Conservation (phyloP, 2,888 invertebrate genomes). For the Iphiclides podalirius region DNA sequence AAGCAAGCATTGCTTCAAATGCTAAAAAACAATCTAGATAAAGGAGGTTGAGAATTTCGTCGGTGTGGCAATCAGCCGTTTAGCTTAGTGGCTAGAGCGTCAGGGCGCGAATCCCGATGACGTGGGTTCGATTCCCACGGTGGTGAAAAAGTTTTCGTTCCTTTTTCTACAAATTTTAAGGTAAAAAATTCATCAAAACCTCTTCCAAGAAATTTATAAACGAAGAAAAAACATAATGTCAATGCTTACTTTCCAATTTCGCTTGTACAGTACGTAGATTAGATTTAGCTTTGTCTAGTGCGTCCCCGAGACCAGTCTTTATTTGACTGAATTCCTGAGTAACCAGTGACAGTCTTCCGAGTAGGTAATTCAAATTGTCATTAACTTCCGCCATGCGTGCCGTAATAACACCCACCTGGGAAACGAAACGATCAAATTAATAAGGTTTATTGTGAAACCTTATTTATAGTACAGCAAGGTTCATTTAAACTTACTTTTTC, state of each 20-base stretch:
- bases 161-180: too few relatives aligned
- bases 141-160: too few relatives aligned
- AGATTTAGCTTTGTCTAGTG: constrained; percentile 84
- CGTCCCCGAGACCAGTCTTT: constrained; percentile 86
- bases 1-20: too few relatives aligned
- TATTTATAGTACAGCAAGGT: constrained; percentile 18
- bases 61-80: too few relatives aligned
- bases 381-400: constrained; percentile 88
- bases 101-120: too few relatives aligned
- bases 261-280: constrained; percentile 82
- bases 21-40: too few relatives aligned
- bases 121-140: too few relatives aligned
- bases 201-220: too few relatives aligned
- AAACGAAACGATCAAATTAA: constrained; percentile 26
- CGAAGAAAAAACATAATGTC: too few relatives aligned
- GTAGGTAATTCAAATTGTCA: constrained; percentile 89
- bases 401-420: constrained; percentile 87
- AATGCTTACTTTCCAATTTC: constrained; percentile 41
- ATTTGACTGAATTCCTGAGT: constrained; percentile 92
- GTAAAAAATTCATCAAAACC: too few relatives aligned
- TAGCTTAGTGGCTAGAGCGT: too few relatives aligned
- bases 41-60: too few relatives aligned
- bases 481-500: constrained; percentile 79
- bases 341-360: constrained; percentile 88
- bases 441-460: constrained; percentile 24